phyloP scores from a whole-genome alignment of 1,140 invertebrate genomes.

The Dendroctonus ponderosae region DNA sequence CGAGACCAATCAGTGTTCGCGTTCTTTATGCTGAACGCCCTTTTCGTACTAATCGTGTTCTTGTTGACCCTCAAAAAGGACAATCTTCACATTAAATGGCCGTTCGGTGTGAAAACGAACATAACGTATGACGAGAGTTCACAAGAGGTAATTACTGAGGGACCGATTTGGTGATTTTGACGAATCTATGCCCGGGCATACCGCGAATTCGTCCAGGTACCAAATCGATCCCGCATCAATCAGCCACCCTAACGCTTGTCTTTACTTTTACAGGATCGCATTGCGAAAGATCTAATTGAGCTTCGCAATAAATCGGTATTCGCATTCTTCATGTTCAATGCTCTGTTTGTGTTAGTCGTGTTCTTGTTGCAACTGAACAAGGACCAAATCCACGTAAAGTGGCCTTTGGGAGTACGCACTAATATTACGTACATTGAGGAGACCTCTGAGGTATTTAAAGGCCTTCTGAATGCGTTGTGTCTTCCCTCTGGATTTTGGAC shows the following conservation, averaged over 20 bases:
- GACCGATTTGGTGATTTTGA: constrained; percentile 40
- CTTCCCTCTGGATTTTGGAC: constrained; percentile 45
- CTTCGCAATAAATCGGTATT: constrained; percentile 95
- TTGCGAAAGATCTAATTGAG: constrained; percentile 85
- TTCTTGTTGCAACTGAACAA: constrained; percentile 98
- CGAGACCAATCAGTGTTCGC: constrained; percentile 92
- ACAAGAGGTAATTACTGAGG: constrained; percentile 74
- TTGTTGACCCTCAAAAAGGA: constrained; percentile 96
- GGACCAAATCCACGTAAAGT: constrained; percentile 91
- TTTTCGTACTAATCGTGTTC: constrained; percentile 97
- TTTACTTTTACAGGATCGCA: constrained; percentile 72
- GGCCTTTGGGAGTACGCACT: constrained; percentile 90
- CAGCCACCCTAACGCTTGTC: constrained; percentile 39
- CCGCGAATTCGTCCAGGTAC: constrained; percentile 34
- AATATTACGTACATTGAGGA: constrained; percentile 92
- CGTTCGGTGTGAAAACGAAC: constrained; percentile 89
- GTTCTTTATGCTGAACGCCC: constrained; percentile 97
- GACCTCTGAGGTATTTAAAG: constrained; percentile 73
- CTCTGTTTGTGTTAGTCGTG: constrained; percentile 97
- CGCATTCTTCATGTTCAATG: constrained; percentile 99
- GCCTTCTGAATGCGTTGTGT: constrained; percentile 31
- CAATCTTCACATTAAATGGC: constrained; percentile 89
- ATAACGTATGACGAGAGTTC: constrained; percentile 84
- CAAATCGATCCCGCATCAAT: constrained; percentile 38
- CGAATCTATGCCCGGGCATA: constrained; percentile 6